phyloP scores from a whole-genome alignment of 2,797 vertebrate genomes.

The Chelonia mydas region DNA sequence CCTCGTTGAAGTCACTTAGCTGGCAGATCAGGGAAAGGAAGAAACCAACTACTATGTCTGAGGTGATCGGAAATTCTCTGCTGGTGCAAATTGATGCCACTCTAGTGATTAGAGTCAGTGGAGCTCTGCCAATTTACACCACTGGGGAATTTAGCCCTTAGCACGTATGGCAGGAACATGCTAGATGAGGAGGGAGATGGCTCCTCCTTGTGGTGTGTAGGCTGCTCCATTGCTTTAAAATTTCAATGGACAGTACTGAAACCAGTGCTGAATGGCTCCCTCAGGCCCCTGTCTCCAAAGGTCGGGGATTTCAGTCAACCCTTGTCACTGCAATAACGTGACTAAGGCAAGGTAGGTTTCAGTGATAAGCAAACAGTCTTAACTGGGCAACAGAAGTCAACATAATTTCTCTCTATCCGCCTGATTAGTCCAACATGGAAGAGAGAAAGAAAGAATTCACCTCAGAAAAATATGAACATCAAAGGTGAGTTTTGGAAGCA shows the following conservation, averaged over 20 bases:
- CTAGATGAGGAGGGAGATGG: not conserved
- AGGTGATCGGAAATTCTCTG: not conserved
- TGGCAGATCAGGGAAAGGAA: too few relatives aligned
- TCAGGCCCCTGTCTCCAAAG: not conserved
- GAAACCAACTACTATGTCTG: not conserved
- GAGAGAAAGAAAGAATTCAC: constrained; percentile 12
- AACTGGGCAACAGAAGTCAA: constrained; percentile 67
- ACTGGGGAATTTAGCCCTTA: not conserved
- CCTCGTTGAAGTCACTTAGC: not conserved
- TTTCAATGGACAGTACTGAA: not conserved
- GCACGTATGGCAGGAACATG: accelerated
- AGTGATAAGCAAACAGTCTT: constrained; percentile 72
- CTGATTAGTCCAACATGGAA: constrained; percentile 48
- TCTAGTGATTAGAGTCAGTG: not conserved
- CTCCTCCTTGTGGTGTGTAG: not conserved
- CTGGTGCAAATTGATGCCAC: not conserved
- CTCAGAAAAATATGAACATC: constrained; percentile 47
- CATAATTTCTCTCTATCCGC: constrained; percentile 58
- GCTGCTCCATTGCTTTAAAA: not conserved
- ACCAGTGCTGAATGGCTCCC: not conserved
- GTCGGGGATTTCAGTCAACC: constrained; percentile 35
- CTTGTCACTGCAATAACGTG: constrained; percentile 39
- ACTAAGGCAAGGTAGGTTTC: constrained; percentile 51
- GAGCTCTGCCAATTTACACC: not conserved
- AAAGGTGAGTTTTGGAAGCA: constrained; percentile 27